phyloP scores from a whole-genome alignment of 2,888 invertebrate genomes.

The Drosophila buzzatii region DNA sequence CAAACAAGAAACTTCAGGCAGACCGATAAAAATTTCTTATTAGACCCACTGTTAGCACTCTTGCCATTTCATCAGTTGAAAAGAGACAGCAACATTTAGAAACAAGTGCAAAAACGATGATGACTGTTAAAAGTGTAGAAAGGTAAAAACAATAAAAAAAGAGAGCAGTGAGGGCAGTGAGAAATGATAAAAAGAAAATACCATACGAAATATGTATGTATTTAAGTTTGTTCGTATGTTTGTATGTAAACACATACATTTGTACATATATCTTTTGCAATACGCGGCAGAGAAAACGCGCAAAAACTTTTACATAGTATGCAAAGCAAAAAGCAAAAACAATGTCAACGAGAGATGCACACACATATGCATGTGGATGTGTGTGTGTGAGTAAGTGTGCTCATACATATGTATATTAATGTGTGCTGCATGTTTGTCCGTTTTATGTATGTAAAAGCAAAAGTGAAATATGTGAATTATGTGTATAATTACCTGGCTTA shows the following conservation, averaged over 20 bases:
- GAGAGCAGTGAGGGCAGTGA: conserved; percentile 45
- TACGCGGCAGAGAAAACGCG: conserved; percentile 62
- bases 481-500: conserved; percentile 64
- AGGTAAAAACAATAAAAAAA: conserved; percentile 63
- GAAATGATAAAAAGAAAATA: conserved; percentile 63
- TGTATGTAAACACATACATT: too few species aligned
- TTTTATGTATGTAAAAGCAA: conserved; percentile 37
- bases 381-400: neutral
- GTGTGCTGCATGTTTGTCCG: neutral
- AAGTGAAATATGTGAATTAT: conserved; percentile 51
- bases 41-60: conserved; percentile 46
- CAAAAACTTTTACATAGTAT: conserved; percentile 39
- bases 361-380: conserved; percentile 6
- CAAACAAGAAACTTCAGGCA: conserved; percentile 73
- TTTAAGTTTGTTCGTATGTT: neutral
- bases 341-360: conserved; percentile 49
- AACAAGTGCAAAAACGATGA: conserved; percentile 61
- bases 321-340: conserved; percentile 36
- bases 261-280: conserved; percentile 36
- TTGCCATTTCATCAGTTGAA: conserved; percentile 47
- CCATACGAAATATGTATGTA: conserved; percentile 45
- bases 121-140: conserved; percentile 53
- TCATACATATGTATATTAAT: neutral
- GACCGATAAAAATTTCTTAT: conserved; percentile 64
- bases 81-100: conserved; percentile 51